Percentiles rank a stretch among this genome's conserved stretches.
phyloP scores from a whole-genome alignment of 53 echinoderm and acorn worm genomes.

The Mesocentrotus franciscanus region DNA sequence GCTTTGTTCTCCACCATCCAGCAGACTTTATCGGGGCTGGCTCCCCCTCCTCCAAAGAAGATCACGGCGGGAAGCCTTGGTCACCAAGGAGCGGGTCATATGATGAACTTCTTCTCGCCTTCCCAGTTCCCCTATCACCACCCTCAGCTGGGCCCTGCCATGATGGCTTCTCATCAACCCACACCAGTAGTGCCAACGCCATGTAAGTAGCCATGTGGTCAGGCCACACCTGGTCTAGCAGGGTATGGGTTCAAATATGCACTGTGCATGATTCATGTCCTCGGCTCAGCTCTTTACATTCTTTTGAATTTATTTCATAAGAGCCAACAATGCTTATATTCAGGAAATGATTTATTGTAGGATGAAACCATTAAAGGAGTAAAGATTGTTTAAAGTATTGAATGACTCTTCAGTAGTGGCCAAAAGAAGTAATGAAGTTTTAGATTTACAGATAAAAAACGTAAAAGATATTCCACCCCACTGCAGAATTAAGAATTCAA shows the following conservation, averaged over 20 bases:
- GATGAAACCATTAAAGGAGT: neutral
- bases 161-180: slow-evolving; percentile 34
- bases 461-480: neutral
- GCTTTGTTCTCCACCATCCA: neutral
- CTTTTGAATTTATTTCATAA: neutral
- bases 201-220: slow-evolving; percentile 54
- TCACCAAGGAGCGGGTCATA: slow-evolving; percentile 18
- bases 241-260: neutral
- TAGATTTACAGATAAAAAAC: neutral
- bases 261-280: neutral
- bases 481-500: neutral
- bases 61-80: slow-evolving; percentile 5
- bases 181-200: slow-evolving; percentile 70
- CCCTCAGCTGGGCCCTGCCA: slow-evolving; percentile 32
- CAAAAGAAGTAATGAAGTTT: neutral
- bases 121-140: slow-evolving; percentile 54
- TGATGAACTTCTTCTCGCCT: slow-evolving; percentile 63
- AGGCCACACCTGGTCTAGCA: neutral
- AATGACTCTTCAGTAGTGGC: neutral
- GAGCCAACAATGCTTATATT: neutral
- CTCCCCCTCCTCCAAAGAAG: slow-evolving; percentile 76
- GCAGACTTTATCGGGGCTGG: slow-evolving; percentile 66
- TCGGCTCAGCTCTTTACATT: neutral
- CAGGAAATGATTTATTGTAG: too few relatives aligned
- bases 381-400: neutral